These are phyloP conservation scores for Intellagama lesueurii DNA, from an alignment of 2,797 vertebrate genomes.

Conservation along the genomic window DNA sequence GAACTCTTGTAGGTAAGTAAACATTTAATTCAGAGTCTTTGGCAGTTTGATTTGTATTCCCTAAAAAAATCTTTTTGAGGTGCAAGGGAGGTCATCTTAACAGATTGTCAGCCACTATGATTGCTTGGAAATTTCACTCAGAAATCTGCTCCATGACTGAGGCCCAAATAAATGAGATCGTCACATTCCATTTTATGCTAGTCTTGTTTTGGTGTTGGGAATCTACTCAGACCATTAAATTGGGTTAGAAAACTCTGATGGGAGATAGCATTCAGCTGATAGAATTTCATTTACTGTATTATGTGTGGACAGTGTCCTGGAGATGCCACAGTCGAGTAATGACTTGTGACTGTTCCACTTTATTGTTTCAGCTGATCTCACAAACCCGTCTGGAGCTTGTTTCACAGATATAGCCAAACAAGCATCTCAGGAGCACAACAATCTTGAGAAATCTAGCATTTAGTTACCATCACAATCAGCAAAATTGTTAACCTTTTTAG, in stretches of 20 bases:
- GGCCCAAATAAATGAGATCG: conserved; percentile 45
- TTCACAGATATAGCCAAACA: conserved; percentile 6
- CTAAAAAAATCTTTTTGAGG: conserved; percentile 16
- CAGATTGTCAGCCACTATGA: conserved; percentile 36
- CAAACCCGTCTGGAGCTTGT: conserved; percentile 17
- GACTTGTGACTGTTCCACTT: conserved; percentile 26
- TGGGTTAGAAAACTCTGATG: conserved; percentile 4
- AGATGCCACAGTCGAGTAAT: neutral
- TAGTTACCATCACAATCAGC: conserved; percentile 2
- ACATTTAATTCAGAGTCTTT: conserved; percentile 28
- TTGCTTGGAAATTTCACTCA: conserved; percentile 41
- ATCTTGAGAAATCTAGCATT: neutral
- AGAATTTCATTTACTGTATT: conserved; percentile 35
- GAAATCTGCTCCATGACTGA: conserved; percentile 30
- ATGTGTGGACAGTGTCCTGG: neutral
- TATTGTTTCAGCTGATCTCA: conserved; percentile 38
- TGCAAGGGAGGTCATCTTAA: conserved; percentile 32
- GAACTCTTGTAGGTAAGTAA: conserved; percentile 45
- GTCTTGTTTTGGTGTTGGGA: neutral
- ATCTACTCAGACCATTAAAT: conserved; percentile 36
- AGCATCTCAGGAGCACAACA: conserved; percentile 6
- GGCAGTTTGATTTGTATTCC: conserved; percentile 3
- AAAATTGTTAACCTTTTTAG: neutral
- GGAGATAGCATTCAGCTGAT: conserved; percentile 1
- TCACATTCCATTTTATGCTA: conserved; percentile 46